phyloP scores from a whole-genome alignment of 2,888 invertebrate species.

The Tinea trinotella region DNA sequence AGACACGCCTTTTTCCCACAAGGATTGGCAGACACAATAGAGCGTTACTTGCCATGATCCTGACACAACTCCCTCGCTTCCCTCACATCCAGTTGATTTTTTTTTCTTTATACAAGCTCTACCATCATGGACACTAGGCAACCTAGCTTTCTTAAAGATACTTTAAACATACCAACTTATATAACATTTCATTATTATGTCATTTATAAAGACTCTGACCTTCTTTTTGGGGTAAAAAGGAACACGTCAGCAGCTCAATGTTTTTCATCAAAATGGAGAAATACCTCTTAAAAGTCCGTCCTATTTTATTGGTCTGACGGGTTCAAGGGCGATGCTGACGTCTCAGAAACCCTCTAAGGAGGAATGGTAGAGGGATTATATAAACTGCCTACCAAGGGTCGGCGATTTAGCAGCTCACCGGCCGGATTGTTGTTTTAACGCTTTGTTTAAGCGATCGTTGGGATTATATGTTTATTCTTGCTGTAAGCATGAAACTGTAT shows the following conservation, averaged over 20 bases:
- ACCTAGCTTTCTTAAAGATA: too few species aligned
- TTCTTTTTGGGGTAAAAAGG: too few species aligned
- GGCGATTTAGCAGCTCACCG: conserved; percentile 13
- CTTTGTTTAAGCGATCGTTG: background rate
- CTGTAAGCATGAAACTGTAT: background rate
- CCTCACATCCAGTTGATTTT: too few species aligned
- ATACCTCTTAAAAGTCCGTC: background rate
- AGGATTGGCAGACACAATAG: too few species aligned
- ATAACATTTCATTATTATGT: too few species aligned
- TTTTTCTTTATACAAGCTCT: too few species aligned
- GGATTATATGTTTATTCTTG: background rate
- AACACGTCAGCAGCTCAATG: background rate
- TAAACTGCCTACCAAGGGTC: background rate
- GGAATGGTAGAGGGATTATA: background rate
- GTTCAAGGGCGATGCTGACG: conserved; percentile 9
- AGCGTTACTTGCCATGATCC: too few species aligned
- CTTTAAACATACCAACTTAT: too few species aligned
- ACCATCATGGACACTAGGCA: too few species aligned
- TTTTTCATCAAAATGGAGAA: background rate
- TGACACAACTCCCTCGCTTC: too few species aligned
- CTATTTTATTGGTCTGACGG: background rate
- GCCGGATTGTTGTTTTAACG: background rate
- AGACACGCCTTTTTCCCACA: too few species aligned
- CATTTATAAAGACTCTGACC: too few species aligned
- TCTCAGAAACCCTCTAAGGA: conserved; percentile 4